Base-by-base conservation (phyloP, 2,888 invertebrate genomes). In the Drosophila subquinaria region DNA sequence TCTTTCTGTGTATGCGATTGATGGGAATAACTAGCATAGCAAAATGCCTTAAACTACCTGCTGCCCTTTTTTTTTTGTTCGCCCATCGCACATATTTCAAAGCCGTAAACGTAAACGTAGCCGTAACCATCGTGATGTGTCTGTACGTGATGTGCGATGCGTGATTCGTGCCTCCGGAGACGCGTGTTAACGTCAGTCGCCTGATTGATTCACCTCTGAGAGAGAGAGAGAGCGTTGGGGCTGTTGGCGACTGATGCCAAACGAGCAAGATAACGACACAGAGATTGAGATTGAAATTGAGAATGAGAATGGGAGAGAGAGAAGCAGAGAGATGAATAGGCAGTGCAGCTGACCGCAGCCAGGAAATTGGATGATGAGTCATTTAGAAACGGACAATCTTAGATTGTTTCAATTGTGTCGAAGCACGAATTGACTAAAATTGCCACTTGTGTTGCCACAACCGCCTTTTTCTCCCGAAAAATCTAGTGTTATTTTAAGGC, bases 81-180 rank as follows among this genome's bases (percentile, higher is more conserved):
- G 27, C 6, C 13, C 23, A 30, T 30, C 8, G 47, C 2, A 17
- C 30, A 50, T 60, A 60, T 50, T 40, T 50, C 20, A 33, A 17
- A 53, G 47, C 40, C 52, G 38, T 43, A 73, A 56, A 48, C 53
- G 43, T 40, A 73, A 27, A 27, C 27, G 27, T 5, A 5, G 27
- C 30, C 30, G 30, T 30, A 30, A 30, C 30, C 10, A 42, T 53
- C 27, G 47, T 59, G n/a, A 11, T 47, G 36, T 30, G 36, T 33
- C 38, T n/a, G 15, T 43, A 17, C 38, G 53, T 23, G 69, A 11
- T 71, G 59, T 47, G 50, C 30, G 40, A 35, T 59, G 66, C 66
- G 56, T 70, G 67, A 61, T 70, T 72, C 60, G 51, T 60, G 70
- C 52, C 60, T 60, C 60, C 56, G 61, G 51, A 73, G 72, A 53